Percentiles rank a stretch among this genome's conserved stretches.
phyloP scores from a whole-genome alignment of 2,113 vertebrate genomes.

The Crotophaga sulcirostris region DNA sequence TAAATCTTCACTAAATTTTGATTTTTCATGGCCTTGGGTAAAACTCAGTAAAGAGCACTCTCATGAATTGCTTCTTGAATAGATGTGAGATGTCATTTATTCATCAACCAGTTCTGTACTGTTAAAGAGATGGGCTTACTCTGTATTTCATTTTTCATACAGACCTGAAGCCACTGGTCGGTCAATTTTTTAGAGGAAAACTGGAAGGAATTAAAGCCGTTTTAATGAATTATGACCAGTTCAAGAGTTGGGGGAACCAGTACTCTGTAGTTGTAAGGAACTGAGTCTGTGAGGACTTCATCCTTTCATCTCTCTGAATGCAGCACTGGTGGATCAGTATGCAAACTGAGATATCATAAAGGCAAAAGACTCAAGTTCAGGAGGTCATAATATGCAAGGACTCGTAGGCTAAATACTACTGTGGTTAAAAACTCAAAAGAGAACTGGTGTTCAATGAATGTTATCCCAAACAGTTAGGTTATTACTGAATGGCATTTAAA shows the following conservation, averaged over 20 bases:
- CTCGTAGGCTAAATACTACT: background rate
- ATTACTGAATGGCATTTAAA: background rate
- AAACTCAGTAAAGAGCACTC: background rate
- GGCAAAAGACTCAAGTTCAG: background rate
- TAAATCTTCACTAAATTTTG: background rate
- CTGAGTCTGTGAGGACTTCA: background rate
- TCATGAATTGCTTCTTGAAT: background rate
- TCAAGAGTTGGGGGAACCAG: background rate
- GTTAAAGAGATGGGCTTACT: background rate
- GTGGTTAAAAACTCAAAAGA: background rate
- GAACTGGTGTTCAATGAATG: background rate
- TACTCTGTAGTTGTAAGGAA: background rate
- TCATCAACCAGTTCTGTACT: background rate
- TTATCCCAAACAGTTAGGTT: background rate
- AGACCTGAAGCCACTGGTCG: background rate
- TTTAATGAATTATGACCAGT: background rate
- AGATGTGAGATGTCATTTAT: background rate
- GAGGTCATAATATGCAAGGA: background rate
- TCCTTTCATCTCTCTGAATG: background rate
- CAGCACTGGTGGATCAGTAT: background rate
- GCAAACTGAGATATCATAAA: background rate
- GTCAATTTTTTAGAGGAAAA: background rate
- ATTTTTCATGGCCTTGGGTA: background rate
- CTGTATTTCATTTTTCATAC: background rate
- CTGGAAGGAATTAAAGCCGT: background rate